Evolutionary conservation across 2,113 vertebrate genomes (phyloP), one percentile per base, ranked within the genome.

Genomic region (Chaenocephalus aceratus): DNA sequence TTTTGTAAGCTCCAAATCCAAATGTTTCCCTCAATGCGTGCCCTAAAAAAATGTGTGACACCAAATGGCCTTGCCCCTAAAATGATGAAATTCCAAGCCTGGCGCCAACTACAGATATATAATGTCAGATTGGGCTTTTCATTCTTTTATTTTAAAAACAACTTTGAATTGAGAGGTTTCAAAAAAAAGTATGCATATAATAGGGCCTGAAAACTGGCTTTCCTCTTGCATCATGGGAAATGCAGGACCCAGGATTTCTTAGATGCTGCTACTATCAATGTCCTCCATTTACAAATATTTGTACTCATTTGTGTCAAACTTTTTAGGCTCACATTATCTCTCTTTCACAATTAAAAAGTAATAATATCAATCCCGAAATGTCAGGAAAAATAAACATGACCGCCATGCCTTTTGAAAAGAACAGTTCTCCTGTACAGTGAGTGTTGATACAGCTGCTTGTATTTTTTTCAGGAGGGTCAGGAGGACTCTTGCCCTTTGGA

Each of bases 381-480:
- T 34, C 53, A 60, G 36, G 44, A 30, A 71, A 63, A 82, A 80
- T 76, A 86, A 86, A 77, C 61, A 57, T 0, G 12, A 54, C 70
- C 1, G 1, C 15, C 16, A 18, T 57, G 59, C 58, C 70, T 77
- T 77, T 65, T 56, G 66, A 52, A 54, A 45, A 16, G 60, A 6
- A 1, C 58, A n/a, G 23, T 76, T 6, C 54, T 63, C 56, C 72
- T 69, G 53, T 46, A 62, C 63, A 64, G 52, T 13, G 2, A 15
- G 13, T 89, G 88, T 93, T 94, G 84, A 78, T 68, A 84, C 91
- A 95, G 93, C 90, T 94, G 92, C 18, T 79, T 92, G 64, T 72
- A 51, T 70, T 89, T 91, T 80, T 63, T 86, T 61, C 77, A 79
- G 66, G 44, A 72, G 80, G 80, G 86, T 88, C 69, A 45, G 48